Base-by-base conservation (phyloP, 2,113 vertebrate genomes). In the Etheostoma spectabile region DNA sequence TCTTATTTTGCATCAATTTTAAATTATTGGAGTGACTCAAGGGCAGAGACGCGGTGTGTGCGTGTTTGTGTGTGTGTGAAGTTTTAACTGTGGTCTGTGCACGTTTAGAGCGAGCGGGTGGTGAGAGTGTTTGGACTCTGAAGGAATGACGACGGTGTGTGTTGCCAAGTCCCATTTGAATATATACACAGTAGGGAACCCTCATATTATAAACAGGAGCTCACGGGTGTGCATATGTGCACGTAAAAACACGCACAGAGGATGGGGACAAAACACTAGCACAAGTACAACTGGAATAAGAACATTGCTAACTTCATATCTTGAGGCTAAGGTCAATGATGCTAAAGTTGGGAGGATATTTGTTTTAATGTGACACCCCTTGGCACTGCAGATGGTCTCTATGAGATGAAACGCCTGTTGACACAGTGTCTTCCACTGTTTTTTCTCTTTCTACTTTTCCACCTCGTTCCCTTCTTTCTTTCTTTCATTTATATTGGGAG, bases 151-250 rank as follows among this genome's bases (percentile, higher is more conserved):
- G 77, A 66, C 62, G 66, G 62, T 64, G 64, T 65, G 71, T 46
- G 81, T 85, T 90, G 90, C 93, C 92, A 94, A 91, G 89, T 89
- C 79, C 84, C 77, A 87, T 91, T 88, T 89, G 87, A 92, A 90
- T 90, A 85, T 86, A 88, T 81, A 79, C 85, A 90, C 92, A 90
- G 86, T 85, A 77, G 82, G 89, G 86, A 92, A 90, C 82, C 91
- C 82, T 86, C 88, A 92, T 79, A 90, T 93, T 92, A 87, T 90
- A 86, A 91, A 92, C 90, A 89, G 85, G 88, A 89, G 88, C 83
- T 89, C 55, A 14, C 67, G 65, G 38, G 66, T 75, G 52, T 66
- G 76, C 76, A 19, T 64, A 75, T 30, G 75, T 27, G 49, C 74
- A 82, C 68, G 74, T 64, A 80, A 80, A 81, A 52, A 77, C 60